Conservation (phyloP, 2,797 vertebrate genomes). For the Pempheris klunzingeri region DNA sequence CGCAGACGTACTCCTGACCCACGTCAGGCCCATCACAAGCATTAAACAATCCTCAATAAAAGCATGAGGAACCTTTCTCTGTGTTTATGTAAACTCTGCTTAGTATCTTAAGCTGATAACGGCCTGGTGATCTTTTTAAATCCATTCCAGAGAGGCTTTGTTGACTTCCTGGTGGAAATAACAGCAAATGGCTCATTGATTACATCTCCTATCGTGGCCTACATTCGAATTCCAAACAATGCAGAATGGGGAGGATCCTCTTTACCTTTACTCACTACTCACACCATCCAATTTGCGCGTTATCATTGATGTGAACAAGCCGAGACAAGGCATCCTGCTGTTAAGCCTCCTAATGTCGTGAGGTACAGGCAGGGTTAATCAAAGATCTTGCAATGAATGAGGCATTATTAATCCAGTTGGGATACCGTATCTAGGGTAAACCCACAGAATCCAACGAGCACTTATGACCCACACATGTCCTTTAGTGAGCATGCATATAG, state of each 20-base stretch:
- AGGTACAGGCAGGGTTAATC: conserved; percentile 63
- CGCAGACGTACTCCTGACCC: conserved; percentile 21
- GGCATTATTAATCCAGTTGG: conserved; percentile 73
- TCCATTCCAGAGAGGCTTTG: conserved; percentile 49
- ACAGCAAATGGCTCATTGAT: conserved; percentile 54
- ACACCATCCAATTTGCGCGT: conserved; percentile 22
- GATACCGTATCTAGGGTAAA: conserved; percentile 75
- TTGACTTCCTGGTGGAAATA: conserved; percentile 30
- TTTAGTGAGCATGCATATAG: conserved; percentile 4
- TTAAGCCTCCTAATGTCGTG: conserved; percentile 45
- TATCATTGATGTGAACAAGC: conserved; percentile 32
- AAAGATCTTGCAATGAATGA: conserved; percentile 57
- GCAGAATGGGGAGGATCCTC: background rate
- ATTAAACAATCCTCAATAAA: conserved; percentile 32
- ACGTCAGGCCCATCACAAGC: background rate
- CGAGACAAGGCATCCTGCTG: conserved; percentile 9
- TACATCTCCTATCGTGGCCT: conserved; percentile 20
- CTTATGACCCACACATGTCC: conserved; percentile 61
- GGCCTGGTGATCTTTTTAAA: conserved; percentile 61
- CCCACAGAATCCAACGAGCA: conserved; percentile 51
- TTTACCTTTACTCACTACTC: background rate
- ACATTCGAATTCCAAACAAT: conserved; percentile 28
- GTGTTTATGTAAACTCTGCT: conserved; percentile 58
- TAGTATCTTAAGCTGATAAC: conserved; percentile 73
- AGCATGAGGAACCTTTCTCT: conserved; percentile 25